Evolutionary conservation across 2,113 vertebrate genomes (phyloP).

Genomic region (Sitta europaea): DNA sequence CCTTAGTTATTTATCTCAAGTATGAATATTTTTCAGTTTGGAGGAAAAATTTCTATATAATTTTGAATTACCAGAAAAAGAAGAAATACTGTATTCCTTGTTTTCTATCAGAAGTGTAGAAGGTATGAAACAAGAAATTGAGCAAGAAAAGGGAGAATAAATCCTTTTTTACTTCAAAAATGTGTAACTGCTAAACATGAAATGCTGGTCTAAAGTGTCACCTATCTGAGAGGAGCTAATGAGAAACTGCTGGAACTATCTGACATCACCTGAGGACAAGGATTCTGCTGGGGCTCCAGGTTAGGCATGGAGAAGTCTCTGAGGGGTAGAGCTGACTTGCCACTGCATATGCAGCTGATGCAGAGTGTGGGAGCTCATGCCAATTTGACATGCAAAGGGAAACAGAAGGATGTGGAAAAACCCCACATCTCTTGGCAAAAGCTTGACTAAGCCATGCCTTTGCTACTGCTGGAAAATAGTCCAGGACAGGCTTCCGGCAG

Average conservation of each 20-base stretch:
- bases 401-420: not conserved
- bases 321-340: not conserved
- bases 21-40: not conserved
- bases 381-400: not conserved
- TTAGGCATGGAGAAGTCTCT: not conserved
- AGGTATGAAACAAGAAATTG: not conserved
- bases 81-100: not conserved
- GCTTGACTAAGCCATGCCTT: not conserved
- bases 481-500: not conserved
- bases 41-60: not conserved
- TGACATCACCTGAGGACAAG: not conserved
- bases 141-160: not conserved
- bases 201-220: not conserved
- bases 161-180: not conserved
- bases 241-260: not conserved
- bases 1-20: not conserved
- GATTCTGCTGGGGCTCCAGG: not conserved
- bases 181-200: not conserved
- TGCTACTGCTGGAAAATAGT: not conserved
- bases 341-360: not conserved
- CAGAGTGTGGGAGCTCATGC: not conserved
- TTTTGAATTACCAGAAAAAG: not conserved
- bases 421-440: not conserved
- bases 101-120: not conserved
- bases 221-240: not conserved